Percentiles rank a stretch among this genome's conserved stretches.
Evolutionary conservation across 2,113 vertebrate genomes (phyloP).

Genomic region (Fukomys damarensis): DNA sequence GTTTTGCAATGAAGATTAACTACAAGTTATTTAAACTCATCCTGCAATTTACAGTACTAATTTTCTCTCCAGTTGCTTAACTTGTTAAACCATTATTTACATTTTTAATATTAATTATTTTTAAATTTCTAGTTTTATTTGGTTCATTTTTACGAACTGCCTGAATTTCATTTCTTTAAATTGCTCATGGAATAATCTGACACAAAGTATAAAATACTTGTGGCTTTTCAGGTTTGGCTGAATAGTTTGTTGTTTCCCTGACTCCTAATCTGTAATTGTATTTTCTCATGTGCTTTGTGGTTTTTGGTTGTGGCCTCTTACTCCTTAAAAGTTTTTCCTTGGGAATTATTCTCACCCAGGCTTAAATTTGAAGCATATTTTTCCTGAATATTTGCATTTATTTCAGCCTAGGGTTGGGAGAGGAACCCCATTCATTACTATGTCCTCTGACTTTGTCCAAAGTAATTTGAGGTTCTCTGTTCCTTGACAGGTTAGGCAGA

Average conservation of each 20-base stretch:
- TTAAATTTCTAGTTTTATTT: background rate
- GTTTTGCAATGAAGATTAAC: background rate
- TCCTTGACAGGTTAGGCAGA: background rate
- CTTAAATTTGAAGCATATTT: background rate
- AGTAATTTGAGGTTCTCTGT: background rate
- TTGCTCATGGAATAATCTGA: background rate
- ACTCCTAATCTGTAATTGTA: background rate
- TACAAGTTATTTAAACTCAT: background rate
- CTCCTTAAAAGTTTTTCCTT: background rate
- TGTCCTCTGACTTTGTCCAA: background rate
- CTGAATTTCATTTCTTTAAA: constrained; percentile 25
- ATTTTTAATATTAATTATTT: constrained; percentile 6
- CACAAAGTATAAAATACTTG: background rate
- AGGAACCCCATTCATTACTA: background rate
- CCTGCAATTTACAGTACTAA: background rate
- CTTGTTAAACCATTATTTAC: background rate
- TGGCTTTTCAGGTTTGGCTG: background rate
- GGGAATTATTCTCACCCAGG: background rate
- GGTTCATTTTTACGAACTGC: background rate
- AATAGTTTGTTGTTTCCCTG: background rate
- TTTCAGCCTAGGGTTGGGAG: background rate
- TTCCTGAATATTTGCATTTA: background rate
- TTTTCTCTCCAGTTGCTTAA: constrained; percentile 24
- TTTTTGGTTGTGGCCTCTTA: background rate
- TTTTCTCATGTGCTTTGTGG: background rate